Base-by-base conservation (phyloP, 2,888 invertebrate species). In the Caradrina kadenii region DNA sequence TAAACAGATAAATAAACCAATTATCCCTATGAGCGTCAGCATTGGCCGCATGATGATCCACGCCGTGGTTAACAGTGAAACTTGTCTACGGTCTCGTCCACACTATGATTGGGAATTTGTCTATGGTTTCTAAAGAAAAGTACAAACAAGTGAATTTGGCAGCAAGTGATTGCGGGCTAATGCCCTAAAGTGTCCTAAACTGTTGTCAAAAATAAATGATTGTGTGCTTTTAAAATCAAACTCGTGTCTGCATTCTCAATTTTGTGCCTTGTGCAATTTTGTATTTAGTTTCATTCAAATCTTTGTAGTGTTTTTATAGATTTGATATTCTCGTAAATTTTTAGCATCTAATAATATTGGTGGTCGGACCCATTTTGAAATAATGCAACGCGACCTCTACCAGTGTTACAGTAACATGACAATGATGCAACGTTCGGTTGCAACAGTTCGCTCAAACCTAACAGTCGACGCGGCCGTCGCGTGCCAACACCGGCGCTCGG, bases 11-110 rank as follows among this genome's bases (percentile, higher is more conserved):
- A 53, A n/a, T 53, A 68, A 67, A 73, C 75, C 78, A 69, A 73
- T 73, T 48, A 74, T 56, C 66, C 86, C 80, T 76, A 73, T 86
- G 90, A 91, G 88, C 91, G 87, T 87, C 88, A 90, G 91, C 91
- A 81, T 88, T 89, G 90, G 89, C 89, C 87, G 68, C 69, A 31
- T 39, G 59, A 73, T 77, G 74, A 72, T 64, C 67, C 22, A 52
- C 60, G 71, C 75, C 26, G 26, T 53, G 26, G 52, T 84, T 81
- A 67, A 50, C 21, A 76, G 78, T 49, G 54, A 62, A 55, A 52
- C 22, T 21, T 39, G 10, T 4, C 53, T n/a, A 63, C 4, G 35
- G 42, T 59, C 54, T 35, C 35, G 26, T 60, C 68, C 64, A 68
- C 52, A 21, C 15, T 35, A 55, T 45, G 17, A 10, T 35, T 11